Conservation (phyloP, 2,888 invertebrate genomes). For the Lepidocyrtoides sp. region DNA sequence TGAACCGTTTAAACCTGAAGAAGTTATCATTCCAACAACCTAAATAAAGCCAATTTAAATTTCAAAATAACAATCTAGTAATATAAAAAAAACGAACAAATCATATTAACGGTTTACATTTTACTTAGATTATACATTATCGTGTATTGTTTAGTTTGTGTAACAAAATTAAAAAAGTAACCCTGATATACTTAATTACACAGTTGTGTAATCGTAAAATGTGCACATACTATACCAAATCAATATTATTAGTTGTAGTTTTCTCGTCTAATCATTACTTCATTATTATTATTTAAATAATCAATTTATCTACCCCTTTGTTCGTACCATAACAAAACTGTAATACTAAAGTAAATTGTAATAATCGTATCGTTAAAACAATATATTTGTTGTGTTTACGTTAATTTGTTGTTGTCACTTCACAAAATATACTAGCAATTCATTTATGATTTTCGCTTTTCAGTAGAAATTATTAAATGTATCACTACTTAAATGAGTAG, state of each 20-base stretch:
- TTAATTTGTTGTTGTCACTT: conserved; percentile 3
- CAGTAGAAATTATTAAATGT: too few species aligned
- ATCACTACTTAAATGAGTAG: too few species aligned
- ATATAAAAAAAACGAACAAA: too few species aligned
- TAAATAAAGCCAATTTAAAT: conserved; percentile 19
- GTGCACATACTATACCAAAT: conserved; percentile 15
- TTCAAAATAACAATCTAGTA: too few species aligned
- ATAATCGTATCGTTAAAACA: neutral
- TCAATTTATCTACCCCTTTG: neutral
- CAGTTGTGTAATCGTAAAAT: neutral
- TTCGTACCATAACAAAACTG: neutral
- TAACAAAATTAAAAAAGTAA: neutral
- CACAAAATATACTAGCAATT: neutral
- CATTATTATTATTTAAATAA: neutral
- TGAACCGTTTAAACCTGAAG: conserved; percentile 83
- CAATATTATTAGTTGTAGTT: conserved; percentile 33
- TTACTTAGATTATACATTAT: neutral
- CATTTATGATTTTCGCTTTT: neutral
- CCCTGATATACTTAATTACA: conserved; percentile 34
- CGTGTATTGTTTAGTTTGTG: neutral
- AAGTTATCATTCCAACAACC: conserved; percentile 83
- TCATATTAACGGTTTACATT: too few species aligned
- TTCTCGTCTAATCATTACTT: neutral
- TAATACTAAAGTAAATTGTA: neutral
- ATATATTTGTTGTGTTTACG: neutral